Evolutionary conservation across 2,113 vertebrate species (phyloP).

Genomic region (Turdus rufiventris): DNA sequence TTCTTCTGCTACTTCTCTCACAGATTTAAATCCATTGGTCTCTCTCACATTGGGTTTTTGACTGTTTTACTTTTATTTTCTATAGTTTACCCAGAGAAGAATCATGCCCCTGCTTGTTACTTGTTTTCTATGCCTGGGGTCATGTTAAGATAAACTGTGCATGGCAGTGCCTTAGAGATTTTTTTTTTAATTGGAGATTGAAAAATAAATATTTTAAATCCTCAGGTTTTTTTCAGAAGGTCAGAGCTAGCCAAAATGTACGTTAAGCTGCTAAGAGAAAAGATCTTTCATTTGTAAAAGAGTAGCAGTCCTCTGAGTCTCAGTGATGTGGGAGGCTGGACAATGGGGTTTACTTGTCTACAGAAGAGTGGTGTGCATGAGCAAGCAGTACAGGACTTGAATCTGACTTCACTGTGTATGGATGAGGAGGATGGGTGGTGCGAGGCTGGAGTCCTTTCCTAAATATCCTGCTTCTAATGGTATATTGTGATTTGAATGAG

Average conservation of each 20-base stretch:
- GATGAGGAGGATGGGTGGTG: not conserved
- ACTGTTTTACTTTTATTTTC: not conserved
- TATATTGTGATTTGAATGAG: not conserved
- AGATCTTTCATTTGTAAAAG: not conserved
- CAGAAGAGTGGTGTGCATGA: not conserved
- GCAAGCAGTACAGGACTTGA: not conserved
- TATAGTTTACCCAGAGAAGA: not conserved
- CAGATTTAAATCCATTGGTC: not conserved
- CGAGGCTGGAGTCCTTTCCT: not conserved
- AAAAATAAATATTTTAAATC: not conserved
- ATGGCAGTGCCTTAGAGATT: not conserved
- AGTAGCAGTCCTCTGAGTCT: not conserved
- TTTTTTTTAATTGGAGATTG: not conserved
- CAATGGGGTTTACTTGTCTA: not conserved
- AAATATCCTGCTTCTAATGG: not conserved
- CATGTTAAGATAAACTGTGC: rapidly evolving
- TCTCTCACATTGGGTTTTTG: not conserved
- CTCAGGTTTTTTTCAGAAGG: not conserved
- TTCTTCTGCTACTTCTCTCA: not conserved
- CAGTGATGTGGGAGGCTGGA: not conserved
- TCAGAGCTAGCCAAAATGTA: not conserved
- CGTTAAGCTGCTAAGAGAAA: not conserved
- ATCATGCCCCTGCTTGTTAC: not conserved
- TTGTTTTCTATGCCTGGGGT: not conserved
- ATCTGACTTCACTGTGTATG: not conserved